Percentiles rank a stretch among this genome's conserved stretches.
These are phyloP conservation scores for Pemphredon lugubris DNA, from an alignment of 2,888 invertebrate genomes.

Conservation along the genomic window DNA sequence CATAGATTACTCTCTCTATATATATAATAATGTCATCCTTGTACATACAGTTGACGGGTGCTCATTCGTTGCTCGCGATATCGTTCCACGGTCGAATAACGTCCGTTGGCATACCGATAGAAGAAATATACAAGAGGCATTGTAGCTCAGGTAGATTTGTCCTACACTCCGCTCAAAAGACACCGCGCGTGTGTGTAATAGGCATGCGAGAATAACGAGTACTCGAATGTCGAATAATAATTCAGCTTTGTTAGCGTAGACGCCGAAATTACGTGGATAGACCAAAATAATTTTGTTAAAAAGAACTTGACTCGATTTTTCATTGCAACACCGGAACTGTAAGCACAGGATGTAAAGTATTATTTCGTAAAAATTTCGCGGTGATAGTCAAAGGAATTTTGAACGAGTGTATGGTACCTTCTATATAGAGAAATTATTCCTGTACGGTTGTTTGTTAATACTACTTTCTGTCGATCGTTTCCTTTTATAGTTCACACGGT, in stretches of 20 bases:
- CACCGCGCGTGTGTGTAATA: no score
- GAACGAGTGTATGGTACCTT: not conserved
- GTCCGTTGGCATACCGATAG: not conserved
- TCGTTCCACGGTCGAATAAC: slow-evolving; percentile 47
- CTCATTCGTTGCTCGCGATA: slow-evolving; percentile 44
- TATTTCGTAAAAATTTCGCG: not conserved
- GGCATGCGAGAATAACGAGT: no score
- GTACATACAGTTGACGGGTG: slow-evolving; percentile 51
- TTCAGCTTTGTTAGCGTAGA: no score
- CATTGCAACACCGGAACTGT: no score
- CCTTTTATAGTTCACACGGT: not conserved
- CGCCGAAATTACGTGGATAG: no score
- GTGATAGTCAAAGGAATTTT: not conserved
- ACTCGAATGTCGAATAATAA: no score
- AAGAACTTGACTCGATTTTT: no score
- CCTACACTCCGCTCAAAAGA: no score
- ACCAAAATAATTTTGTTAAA: no score
- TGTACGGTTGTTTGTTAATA: slow-evolving; percentile 9
- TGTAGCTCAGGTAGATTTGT: no score
- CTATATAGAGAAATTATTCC: slow-evolving; percentile 2
- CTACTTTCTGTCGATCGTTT: not conserved
- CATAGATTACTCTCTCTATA: slow-evolving; percentile 45
- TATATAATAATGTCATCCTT: slow-evolving; percentile 46
- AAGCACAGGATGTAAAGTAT: not conserved
- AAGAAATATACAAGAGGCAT: no score